Percentiles rank a stretch among this genome's conserved stretches.
Evolutionary conservation across 2,888 invertebrate genomes (phyloP).

Genomic region (Endotricha flammealis): DNA sequence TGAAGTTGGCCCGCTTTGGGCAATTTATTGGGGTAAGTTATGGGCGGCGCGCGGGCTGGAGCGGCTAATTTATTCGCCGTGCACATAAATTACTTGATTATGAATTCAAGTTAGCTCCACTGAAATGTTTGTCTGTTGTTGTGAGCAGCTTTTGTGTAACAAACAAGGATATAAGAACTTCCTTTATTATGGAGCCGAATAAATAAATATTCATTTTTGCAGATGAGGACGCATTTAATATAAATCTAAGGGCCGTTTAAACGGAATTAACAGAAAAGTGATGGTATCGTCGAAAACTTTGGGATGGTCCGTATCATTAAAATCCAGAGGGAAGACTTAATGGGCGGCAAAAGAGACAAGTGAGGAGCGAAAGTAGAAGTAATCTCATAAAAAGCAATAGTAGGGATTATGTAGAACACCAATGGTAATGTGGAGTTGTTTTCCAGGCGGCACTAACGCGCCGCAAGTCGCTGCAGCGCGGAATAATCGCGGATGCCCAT

Average conservation of each 20-base stretch:
- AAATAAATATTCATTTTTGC: conserved; percentile 6
- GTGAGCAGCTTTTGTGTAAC: conserved; percentile 68
- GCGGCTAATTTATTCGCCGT: conserved; percentile 78
- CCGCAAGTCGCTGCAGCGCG: conserved; percentile 75
- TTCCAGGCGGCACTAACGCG: conserved; percentile 69
- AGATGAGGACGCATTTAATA: neutral
- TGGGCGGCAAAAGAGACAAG: conserved; percentile 39
- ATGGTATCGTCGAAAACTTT: conserved; percentile 13
- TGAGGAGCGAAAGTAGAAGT: conserved; percentile 54
- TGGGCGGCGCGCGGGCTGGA: conserved; percentile 72
- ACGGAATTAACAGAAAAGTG: conserved; percentile 2
- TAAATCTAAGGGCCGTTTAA: neutral
- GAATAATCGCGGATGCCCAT: conserved; percentile 79
- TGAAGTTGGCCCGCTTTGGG: conserved; percentile 76
- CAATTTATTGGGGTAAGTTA: conserved; percentile 78
- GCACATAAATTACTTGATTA: conserved; percentile 79
- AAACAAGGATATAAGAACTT: conserved; percentile 66
- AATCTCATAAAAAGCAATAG: conserved; percentile 70
- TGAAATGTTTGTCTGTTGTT: conserved; percentile 74
- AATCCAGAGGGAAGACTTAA: conserved; percentile 37
- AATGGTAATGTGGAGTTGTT: conserved; percentile 70
- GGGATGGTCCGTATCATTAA: conserved; percentile 22
- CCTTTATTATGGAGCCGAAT: conserved; percentile 5
- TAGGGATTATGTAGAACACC: conserved; percentile 71
- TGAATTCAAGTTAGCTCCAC: conserved; percentile 76